Conservation (phyloP, 2,888 invertebrate genomes). For the Drosophila acutilabella region DNA sequence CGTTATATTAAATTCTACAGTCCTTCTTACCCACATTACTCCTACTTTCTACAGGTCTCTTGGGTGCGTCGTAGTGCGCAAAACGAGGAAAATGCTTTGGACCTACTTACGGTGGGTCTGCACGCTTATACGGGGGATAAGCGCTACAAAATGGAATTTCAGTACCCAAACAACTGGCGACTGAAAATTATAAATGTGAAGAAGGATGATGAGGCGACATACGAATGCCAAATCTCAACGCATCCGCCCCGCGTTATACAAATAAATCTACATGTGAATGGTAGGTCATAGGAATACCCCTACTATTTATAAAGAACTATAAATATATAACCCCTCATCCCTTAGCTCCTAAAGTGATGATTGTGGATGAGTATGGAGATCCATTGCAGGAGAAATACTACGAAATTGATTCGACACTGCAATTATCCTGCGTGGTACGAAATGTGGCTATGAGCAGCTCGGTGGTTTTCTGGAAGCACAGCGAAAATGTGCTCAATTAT, state of each 20-base stretch:
- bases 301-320: not conserved
- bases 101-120: conserved; percentile 88
- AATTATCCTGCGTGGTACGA: conserved; percentile 86
- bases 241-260: conserved; percentile 86
- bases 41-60: conserved; percentile 86
- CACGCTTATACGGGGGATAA: conserved; percentile 89
- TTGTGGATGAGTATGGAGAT: conserved; percentile 86
- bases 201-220: conserved; percentile 86
- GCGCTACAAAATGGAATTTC: conserved; percentile 87
- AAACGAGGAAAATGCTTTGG: conserved; percentile 87
- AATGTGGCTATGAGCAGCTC: conserved; percentile 86
- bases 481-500: conserved; percentile 86
- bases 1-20: too few relatives aligned
- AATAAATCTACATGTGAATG: conserved; percentile 86
- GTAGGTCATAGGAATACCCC: conserved; percentile 66
- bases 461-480: conserved; percentile 86
- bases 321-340: not conserved
- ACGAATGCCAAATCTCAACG: conserved; percentile 87
- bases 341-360: conserved; percentile 86
- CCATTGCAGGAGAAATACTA: conserved; percentile 86
- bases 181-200: conserved; percentile 86
- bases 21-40: not conserved
- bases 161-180: conserved; percentile 87
- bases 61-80: conserved; percentile 88
- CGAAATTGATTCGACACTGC: conserved; percentile 87